Base-by-base conservation (phyloP, 1,140 invertebrate genomes). In the Chymomyza costata region DNA sequence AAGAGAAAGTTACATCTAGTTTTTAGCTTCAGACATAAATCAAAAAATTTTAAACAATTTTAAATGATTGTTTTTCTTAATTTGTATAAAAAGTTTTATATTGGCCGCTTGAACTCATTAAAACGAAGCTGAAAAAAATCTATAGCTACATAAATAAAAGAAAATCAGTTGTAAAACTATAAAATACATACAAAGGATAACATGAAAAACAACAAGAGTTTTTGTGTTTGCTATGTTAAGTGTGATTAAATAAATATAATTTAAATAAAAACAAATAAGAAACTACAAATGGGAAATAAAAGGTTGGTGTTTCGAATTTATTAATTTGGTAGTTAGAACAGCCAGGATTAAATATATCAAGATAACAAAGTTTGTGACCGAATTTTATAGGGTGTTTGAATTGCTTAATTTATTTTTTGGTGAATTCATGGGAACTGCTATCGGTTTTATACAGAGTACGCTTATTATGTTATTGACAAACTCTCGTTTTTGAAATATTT, bases 161-260 rank as follows among this genome's bases (percentile, higher is more conserved):
- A 43, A 58, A 40, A 67, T 64, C 46, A 80, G 73, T 81, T 68
- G 64, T 73, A 65, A 67, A 78, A 80, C 67, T 65, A 67, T 57
- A 71, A 71, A 39, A 50, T 13, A 6, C 6, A 80, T 71, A 50
- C 58, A 43, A 18, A 47, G 18, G 53, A 60, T 35, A 57, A 66
- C 50, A 56, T 63, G 51, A 71, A 63, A 55, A 53, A 49, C 31
- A 58, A 53, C 35, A 63, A 58, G 44, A 66, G n/a, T n/a, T 34
- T 65, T 80, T 71, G 56, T 61, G 63, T 78, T 80, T 61, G 53
- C 64, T 73, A 73, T 62, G 73, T 80, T 73, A 76, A 70, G 67
- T 65, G 71, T 78, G 73, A 76, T 76, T 80, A 65, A 80, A 80
- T 80, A 80, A 80, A 73, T 71, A 67, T 68, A 66, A 78, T 78